These are phyloP conservation scores for Halichoeres trimaculatus DNA, from an alignment of 2,113 vertebrate genomes.

Conservation along the genomic window DNA sequence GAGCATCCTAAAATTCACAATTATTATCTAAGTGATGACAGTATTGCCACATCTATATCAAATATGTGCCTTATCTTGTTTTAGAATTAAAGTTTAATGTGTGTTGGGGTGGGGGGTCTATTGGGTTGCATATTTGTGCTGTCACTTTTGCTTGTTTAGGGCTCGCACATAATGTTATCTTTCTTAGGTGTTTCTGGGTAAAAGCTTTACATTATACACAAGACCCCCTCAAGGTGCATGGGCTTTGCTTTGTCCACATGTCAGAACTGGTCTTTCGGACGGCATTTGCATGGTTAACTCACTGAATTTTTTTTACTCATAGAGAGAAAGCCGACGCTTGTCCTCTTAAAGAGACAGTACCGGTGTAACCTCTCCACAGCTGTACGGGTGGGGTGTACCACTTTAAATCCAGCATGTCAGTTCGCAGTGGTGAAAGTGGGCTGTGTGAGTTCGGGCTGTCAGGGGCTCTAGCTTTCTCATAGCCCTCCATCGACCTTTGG, in stretches of 20 bases:
- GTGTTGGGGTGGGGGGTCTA: neutral
- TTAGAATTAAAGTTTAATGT: neutral
- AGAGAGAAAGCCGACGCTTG: neutral
- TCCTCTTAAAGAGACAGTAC: constrained; percentile 71
- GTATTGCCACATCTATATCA: no score
- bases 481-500: constrained; percentile 54
- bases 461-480: neutral
- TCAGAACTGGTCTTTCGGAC: no score
- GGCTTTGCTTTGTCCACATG: no score
- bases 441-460: constrained; percentile 1
- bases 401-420: constrained; percentile 68
- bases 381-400: neutral
- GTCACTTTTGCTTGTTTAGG: neutral
- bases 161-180: no score
- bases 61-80: neutral
- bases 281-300: no score
- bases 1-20: no score
- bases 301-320: neutral
- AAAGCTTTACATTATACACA: no score
- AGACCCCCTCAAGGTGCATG: no score
- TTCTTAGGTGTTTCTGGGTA: neutral
- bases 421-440: constrained; percentile 2
- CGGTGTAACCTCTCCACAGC: accelerated
- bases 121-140: neutral
- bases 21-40: no score